Conservation (phyloP, 2,888 invertebrate genomes). For the Polylopha cassiicola region DNA sequence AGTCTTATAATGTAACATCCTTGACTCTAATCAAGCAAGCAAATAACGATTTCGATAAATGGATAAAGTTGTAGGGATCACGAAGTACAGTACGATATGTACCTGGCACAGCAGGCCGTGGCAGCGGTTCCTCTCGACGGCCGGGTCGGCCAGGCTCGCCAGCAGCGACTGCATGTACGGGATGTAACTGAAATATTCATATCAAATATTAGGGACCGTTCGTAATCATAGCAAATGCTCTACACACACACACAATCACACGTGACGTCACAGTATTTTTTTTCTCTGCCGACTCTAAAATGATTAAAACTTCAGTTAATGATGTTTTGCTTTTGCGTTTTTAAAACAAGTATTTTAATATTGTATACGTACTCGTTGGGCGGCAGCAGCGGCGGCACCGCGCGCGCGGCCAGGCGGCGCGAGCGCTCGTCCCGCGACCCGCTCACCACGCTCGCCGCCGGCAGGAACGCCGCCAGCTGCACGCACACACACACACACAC, state of each 20-base stretch:
- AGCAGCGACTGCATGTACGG: constrained; percentile 42
- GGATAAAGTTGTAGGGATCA: neutral
- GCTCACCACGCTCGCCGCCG: constrained; percentile 80
- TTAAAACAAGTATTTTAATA: too few species aligned
- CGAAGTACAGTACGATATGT: constrained; percentile 14
- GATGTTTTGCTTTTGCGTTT: too few species aligned
- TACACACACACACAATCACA: too few species aligned
- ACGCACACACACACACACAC: constrained; percentile 6
- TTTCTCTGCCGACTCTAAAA: too few species aligned
- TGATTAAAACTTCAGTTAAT: too few species aligned
- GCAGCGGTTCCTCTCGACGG: constrained; percentile 73
- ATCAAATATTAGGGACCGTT: too few species aligned
- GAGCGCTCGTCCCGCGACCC: constrained; percentile 81
- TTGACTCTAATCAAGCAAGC: too few species aligned
- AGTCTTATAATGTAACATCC: too few species aligned
- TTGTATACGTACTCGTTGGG: constrained; percentile 37
- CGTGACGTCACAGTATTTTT: too few species aligned
- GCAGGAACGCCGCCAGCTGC: constrained; percentile 81
- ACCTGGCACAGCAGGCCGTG: constrained; percentile 84
- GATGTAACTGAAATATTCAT: constrained; percentile 39
- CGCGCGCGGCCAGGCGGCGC: constrained; percentile 84
- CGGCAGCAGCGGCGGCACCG: constrained; percentile 53
- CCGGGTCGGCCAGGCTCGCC: constrained; percentile 29
- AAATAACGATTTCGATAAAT: too few species aligned
- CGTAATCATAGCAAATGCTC: too few species aligned